These are phyloP conservation scores for Myopa tessellatipennis DNA, from an alignment of 2,888 invertebrate genomes.

Conservation along the genomic window DNA sequence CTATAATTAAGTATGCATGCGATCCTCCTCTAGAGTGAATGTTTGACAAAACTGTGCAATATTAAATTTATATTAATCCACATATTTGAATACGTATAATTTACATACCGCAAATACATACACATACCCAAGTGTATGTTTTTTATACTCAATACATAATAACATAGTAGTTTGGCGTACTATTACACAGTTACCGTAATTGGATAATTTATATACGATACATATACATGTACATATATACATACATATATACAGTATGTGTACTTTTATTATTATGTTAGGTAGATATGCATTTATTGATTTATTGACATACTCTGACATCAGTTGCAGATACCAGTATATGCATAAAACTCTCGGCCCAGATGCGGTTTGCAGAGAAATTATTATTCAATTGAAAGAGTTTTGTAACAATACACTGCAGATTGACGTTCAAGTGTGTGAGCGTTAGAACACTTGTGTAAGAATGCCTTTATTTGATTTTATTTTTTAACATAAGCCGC, in stretches of 20 bases:
- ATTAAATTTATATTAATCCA: conserved; percentile 4
- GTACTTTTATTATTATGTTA: neutral
- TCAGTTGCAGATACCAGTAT: too few species aligned
- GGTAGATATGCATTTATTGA: neutral
- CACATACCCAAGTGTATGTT: neutral
- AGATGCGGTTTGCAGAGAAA: too few species aligned
- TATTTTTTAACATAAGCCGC: neutral
- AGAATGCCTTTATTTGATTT: neutral
- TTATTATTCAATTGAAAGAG: neutral
- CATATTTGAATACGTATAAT: neutral
- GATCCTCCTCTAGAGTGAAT: neutral
- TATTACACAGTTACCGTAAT: neutral
- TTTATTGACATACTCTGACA: neutral
- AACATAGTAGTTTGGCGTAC: neutral
- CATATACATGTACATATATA: too few species aligned
- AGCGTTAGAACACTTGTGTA: neutral
- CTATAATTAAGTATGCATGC: too few species aligned
- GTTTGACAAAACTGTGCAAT: conserved; percentile 21
- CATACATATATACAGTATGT: too few species aligned
- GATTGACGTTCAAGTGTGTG: neutral
- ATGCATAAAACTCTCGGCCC: too few species aligned
- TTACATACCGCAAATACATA: neutral
- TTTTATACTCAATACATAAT: too few species aligned
- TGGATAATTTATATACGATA: neutral
- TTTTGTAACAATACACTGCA: neutral